Evolutionary conservation across 2,888 invertebrate species (phyloP).

Genomic region (Cheilosia urbana): DNA sequence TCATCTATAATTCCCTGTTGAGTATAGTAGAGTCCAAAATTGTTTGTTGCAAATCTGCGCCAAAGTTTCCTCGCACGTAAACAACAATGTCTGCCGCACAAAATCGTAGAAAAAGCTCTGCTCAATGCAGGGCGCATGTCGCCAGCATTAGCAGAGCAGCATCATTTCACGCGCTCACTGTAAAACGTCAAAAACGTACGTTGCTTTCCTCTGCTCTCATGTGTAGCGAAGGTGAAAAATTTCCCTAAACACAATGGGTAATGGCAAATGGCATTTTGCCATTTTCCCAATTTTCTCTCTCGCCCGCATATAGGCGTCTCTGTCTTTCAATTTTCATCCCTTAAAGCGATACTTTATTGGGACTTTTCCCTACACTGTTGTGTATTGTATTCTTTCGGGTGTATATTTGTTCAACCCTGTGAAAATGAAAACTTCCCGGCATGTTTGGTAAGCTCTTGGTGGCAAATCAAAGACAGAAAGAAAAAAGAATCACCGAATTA

Average conservation of each 20-base stretch:
- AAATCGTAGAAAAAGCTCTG: slow-evolving; percentile 21
- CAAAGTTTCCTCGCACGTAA: slow-evolving; percentile 35
- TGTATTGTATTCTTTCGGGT: slow-evolving; percentile 36
- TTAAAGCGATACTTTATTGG: slow-evolving; percentile 40
- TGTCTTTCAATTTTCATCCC: slow-evolving; percentile 55
- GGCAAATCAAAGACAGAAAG: neutral
- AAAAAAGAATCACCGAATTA: slow-evolving; percentile 42
- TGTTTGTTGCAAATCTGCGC: neutral
- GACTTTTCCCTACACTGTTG: slow-evolving; percentile 47
- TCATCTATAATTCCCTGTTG: slow-evolving; percentile 7
- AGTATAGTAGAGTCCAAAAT: neutral
- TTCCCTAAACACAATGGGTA: slow-evolving; percentile 62
- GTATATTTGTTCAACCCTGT: slow-evolving; percentile 39
- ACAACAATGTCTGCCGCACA: slow-evolving; percentile 39
- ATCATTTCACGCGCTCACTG: neutral
- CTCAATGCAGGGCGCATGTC: slow-evolving; percentile 40
- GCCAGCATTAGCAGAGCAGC: neutral
- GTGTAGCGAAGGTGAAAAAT: slow-evolving; percentile 21
- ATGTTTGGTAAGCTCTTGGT: slow-evolving; percentile 65
- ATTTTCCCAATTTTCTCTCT: slow-evolving; percentile 6
- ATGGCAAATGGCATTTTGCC: slow-evolving; percentile 13
- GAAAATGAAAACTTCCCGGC: slow-evolving; percentile 72
- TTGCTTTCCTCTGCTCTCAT: slow-evolving; percentile 17
- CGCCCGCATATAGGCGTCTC: slow-evolving; percentile 24
- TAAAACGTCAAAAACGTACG: slow-evolving; percentile 64